phyloP scores from a whole-genome alignment of 1,140 invertebrate genomes.

The Aphaenogaster floridana region DNA sequence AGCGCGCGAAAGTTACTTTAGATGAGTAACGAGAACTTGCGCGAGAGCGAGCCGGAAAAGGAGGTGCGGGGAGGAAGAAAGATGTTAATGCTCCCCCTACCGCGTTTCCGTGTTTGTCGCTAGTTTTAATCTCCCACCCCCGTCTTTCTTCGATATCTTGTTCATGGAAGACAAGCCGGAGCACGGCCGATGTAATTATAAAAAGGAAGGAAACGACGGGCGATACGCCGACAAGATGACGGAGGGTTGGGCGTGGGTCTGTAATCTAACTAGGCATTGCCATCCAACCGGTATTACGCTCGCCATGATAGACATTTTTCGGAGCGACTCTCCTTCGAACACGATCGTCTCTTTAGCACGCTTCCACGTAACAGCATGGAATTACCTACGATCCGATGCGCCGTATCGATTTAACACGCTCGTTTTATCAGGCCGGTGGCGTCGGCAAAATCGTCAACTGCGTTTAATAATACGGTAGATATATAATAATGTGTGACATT shows the following conservation, averaged over 20 bases:
- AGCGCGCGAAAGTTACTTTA: conserved; percentile 55
- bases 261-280: conserved; percentile 73
- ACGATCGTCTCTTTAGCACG: conserved; percentile 64
- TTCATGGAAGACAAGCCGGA: conserved; percentile 28
- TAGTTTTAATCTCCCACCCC: conserved; percentile 74
- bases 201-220: conserved; percentile 69
- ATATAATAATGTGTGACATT: conserved; percentile 21
- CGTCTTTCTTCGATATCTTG: conserved; percentile 63
- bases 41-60: not conserved
- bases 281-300: conserved; percentile 69
- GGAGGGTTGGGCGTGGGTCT: conserved; percentile 42
- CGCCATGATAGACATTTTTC: conserved; percentile 69
- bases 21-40: conserved; percentile 67
- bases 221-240: conserved; percentile 56
- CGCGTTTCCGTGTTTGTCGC: conserved; percentile 72
- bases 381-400: conserved; percentile 67
- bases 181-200: conserved; percentile 74
- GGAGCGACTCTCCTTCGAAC: conserved; percentile 57
- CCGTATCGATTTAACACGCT: conserved; percentile 63
- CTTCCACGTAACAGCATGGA: conserved; percentile 59
- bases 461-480: not conserved
- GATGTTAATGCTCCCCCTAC: conserved; percentile 60
- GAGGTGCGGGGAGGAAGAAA: not conserved
- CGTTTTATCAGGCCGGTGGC: conserved; percentile 38
- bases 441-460: conserved; percentile 21